Percentiles rank a stretch among this genome's conserved stretches.
Evolutionary conservation across 2,888 invertebrate species (phyloP).

Genomic region (Cosmia pyralina): DNA sequence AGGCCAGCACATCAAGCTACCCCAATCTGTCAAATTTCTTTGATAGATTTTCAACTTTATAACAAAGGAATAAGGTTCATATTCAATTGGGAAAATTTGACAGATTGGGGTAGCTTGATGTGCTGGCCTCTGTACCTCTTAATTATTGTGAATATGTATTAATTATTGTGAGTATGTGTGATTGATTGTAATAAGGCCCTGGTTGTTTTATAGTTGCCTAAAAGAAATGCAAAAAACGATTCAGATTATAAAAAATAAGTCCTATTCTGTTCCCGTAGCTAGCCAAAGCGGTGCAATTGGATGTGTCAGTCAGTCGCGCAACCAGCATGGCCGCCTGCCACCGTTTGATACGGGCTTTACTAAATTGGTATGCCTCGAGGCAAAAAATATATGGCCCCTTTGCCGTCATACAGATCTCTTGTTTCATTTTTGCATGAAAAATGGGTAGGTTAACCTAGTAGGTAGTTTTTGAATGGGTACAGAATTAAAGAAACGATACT

Average conservation of each 20-base stretch:
- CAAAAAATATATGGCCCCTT: constrained; percentile 5
- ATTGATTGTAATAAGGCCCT: not conserved
- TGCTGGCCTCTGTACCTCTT: too few relatives aligned
- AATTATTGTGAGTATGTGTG: too few relatives aligned
- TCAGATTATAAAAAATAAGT: constrained; percentile 20
- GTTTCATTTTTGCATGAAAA: constrained; percentile 1
- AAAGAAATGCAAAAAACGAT: not conserved
- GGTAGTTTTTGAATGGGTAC: not conserved
- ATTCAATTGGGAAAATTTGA: too few relatives aligned
- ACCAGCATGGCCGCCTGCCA: not conserved
- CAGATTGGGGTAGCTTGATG: too few relatives aligned
- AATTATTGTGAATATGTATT: too few relatives aligned
- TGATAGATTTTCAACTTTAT: too few relatives aligned
- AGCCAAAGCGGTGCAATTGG: constrained; percentile 9
- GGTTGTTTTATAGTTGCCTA: not conserved
- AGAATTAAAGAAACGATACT: not conserved
- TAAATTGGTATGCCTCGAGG: constrained; percentile 26
- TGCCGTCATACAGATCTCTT: not conserved
- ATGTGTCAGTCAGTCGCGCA: constrained; percentile 17
- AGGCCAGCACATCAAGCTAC: too few relatives aligned
- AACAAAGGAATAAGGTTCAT: too few relatives aligned
- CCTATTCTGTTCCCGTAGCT: not conserved
- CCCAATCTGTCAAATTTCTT: too few relatives aligned
- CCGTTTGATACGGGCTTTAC: constrained; percentile 11
- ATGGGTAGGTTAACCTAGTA: too few relatives aligned